Percentiles rank a stretch among this genome's conserved stretches.
Conservation (phyloP, 1,140 invertebrate species). For the Trachymyrmex septentrionalis region DNA sequence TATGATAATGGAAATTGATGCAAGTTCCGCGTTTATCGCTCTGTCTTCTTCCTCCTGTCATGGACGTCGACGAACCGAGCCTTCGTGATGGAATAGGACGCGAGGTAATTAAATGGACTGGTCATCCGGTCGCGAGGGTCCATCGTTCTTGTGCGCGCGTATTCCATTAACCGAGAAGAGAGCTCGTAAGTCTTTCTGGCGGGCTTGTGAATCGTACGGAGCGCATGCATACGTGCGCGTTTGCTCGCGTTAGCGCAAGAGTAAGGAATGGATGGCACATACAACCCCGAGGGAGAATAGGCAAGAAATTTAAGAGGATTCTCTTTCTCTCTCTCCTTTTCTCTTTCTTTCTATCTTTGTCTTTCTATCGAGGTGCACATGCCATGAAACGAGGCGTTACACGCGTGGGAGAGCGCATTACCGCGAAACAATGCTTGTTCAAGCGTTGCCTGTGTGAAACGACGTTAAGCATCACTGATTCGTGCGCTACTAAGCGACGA, state of each 20-base stretch:
- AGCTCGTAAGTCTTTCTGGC: slow-evolving; percentile 57
- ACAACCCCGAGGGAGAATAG: slow-evolving; percentile 36
- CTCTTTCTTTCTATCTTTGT: not conserved
- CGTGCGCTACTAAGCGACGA: slow-evolving; percentile 23
- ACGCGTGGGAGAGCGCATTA: slow-evolving; percentile 54
- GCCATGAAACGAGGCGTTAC: slow-evolving; percentile 57
- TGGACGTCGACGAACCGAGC: slow-evolving; percentile 34
- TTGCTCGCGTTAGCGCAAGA: not conserved
- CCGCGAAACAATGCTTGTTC: slow-evolving; percentile 42
- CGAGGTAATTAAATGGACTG: slow-evolving; percentile 59
- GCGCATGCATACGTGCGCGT: slow-evolving; percentile 2
- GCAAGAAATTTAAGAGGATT: slow-evolving; percentile 49
- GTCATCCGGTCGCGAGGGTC: slow-evolving; percentile 38
- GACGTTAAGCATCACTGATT: slow-evolving; percentile 35
- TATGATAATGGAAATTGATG: slow-evolving; percentile 46
- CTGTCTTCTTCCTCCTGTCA: slow-evolving; percentile 7
- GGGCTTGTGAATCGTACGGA: slow-evolving; percentile 39
- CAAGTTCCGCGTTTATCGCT: slow-evolving; percentile 43
- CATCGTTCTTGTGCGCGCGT: slow-evolving; percentile 58
- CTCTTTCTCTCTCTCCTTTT: not conserved
- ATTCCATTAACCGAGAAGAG: slow-evolving; percentile 61
- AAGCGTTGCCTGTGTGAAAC: slow-evolving; percentile 15
- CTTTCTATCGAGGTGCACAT: not conserved
- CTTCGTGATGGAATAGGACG: slow-evolving; percentile 48
- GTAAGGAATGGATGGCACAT: not conserved